Evolutionary conservation across 2,888 invertebrate genomes (phyloP).

Genomic region (Drosophila mayaguana): DNA sequence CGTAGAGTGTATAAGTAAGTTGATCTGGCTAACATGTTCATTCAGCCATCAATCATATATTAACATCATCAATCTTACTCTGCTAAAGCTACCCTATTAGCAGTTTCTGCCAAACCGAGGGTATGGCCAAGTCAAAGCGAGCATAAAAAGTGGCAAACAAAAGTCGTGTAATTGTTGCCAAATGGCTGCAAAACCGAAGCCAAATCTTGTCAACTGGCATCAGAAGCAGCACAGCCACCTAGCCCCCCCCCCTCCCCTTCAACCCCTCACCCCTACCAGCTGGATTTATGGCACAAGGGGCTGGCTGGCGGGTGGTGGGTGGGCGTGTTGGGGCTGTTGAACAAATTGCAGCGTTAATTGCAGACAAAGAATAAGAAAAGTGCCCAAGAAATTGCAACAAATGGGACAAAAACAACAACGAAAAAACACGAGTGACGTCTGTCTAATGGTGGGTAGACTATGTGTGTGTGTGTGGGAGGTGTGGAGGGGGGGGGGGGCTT

Average conservation of each 20-base stretch:
- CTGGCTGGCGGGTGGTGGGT: not conserved
- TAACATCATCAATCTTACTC: too few relatives aligned
- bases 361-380: conserved; percentile 76
- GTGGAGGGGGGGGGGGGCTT: conserved; percentile 14
- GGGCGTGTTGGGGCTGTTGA: conserved; percentile 9
- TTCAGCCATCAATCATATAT: not conserved
- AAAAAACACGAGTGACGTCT: conserved; percentile 14
- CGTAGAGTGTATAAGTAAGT: too few relatives aligned
- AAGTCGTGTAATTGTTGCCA: conserved; percentile 68
- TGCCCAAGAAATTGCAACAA: conserved; percentile 75
- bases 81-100: not conserved
- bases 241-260: not conserved
- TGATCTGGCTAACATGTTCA: not conserved
- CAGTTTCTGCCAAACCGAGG: not conserved
- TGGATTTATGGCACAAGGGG: conserved; percentile 23
- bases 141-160: conserved; percentile 57
- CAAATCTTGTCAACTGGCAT: conserved; percentile 54
- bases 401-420: conserved; percentile 48
- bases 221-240: not conserved
- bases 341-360: conserved; percentile 79
- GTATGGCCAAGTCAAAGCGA: conserved; percentile 33
- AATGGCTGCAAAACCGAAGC: conserved; percentile 57
- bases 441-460: conserved; percentile 7
- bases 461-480: conserved; percentile 1
- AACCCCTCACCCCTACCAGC: not conserved